Percentiles rank a stretch among this genome's conserved stretches.
phyloP scores from a whole-genome alignment of 1,140 invertebrate genomes.

The Heliconius eleuchia region DNA sequence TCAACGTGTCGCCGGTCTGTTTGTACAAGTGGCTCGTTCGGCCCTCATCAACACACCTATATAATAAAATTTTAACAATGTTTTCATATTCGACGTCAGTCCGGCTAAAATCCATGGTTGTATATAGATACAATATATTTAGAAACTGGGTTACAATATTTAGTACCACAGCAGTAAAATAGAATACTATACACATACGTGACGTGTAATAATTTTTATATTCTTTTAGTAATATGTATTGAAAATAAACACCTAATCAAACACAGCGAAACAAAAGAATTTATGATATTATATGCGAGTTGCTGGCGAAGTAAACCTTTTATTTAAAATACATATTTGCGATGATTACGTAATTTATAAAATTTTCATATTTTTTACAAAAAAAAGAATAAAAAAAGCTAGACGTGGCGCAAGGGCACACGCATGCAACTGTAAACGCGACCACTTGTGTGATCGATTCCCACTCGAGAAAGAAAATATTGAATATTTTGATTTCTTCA shows the following conservation, averaged over 20 bases:
- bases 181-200: slow-evolving; percentile 41
- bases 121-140: slow-evolving; percentile 54
- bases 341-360: background rate
- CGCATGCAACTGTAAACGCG: no score
- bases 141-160: slow-evolving; percentile 61
- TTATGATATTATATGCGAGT: background rate
- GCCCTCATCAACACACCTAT: slow-evolving; percentile 74
- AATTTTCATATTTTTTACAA: background rate
- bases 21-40: slow-evolving; percentile 75
- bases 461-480: no score
- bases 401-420: no score
- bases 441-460: no score
- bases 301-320: background rate
- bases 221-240: slow-evolving; percentile 22
- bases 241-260: slow-evolving; percentile 42
- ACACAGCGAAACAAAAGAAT: slow-evolving; percentile 28
- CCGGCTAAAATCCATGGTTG: slow-evolving; percentile 51
- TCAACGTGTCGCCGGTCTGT: slow-evolving; percentile 66
- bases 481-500: no score
- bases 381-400: no score
- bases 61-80: slow-evolving; percentile 79
- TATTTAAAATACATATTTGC: background rate
- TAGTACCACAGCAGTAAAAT: slow-evolving; percentile 39
- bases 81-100: slow-evolving; percentile 73
- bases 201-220: slow-evolving; percentile 34